Base-by-base conservation (phyloP, 1,140 invertebrate species). In the Maniola jurtina region DNA sequence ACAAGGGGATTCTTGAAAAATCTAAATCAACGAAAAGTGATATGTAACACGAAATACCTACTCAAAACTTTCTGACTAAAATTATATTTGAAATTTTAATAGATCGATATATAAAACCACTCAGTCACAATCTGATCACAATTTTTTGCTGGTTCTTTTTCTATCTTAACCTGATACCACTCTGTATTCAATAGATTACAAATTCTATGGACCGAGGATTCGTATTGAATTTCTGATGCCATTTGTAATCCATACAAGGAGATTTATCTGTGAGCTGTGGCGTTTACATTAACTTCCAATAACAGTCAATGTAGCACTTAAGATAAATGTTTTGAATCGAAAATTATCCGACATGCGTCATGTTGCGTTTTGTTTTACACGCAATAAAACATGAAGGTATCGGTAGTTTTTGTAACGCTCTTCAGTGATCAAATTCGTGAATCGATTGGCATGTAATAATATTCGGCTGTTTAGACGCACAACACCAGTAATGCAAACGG, bases 171-270 rank as follows among this genome's bases (percentile, higher is more conserved):
- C 52, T 57, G 65, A 67, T 52, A 67, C 65, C 33, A 25, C 52
- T 42, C 52, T 50, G 58, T 48, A 40, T 67, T 67, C 58, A 67
- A 67, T 57, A 61, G 59, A 67, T 67, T 61, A 61, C 59, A 67
- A 61, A 67, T 67, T 67, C 65, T 67, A 61, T 61, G 59, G 59
- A 57, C 59, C 40, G 65, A 61, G 59, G 65, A 67, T 48, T 61
- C 65, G 52, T 67, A 67, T 67, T 61, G 65, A 67, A 67, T 67
- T 67, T 67, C 65, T 67, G 65, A 67, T 61, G 65, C 65, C 40
- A 67, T 67, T 67, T 67, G 59, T 67, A 61, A 67, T 61, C 65
- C 59, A 67, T 67, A 67, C 65, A 67, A 67, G 65, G 65, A 67
- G 54, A 67, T 67, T 67, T 67, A 67, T 67, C 65, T 61, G 65